Conservation (phyloP, 2,113 vertebrate genomes). For the Notarius lentiginosus region DNA sequence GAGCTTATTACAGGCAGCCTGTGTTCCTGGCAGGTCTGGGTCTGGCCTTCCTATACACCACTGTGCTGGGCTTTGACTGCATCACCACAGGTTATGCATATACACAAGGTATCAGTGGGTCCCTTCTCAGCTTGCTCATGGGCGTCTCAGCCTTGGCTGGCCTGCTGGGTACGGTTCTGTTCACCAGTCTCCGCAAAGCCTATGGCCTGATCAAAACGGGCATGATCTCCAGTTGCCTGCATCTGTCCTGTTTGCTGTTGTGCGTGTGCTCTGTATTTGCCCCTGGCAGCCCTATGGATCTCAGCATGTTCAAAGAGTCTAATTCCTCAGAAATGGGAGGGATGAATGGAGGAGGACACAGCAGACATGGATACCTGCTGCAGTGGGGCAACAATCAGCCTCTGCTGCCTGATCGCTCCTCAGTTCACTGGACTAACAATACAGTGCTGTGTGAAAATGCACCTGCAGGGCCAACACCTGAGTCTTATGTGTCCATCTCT, state of each 20-base stretch:
- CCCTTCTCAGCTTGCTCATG: constrained; percentile 79
- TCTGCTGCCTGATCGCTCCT: constrained; percentile 74
- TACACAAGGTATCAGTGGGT: constrained; percentile 77
- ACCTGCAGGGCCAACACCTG: constrained; percentile 64
- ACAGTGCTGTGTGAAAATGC: constrained; percentile 76
- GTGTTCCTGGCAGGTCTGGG: constrained; percentile 78
- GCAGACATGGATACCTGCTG: constrained; percentile 61
- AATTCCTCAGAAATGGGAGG: constrained; percentile 62
- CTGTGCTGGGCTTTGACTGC: constrained; percentile 79
- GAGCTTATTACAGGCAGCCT: constrained; percentile 72
- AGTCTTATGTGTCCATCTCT: constrained; percentile 77
- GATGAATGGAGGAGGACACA: constrained; percentile 60
- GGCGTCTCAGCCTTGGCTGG: constrained; percentile 75
- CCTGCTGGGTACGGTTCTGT: constrained; percentile 76
- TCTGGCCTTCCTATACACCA: constrained; percentile 79
- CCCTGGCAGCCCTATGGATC: constrained; percentile 78
- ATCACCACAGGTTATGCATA: constrained; percentile 78
- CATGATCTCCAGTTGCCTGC: constrained; percentile 76
- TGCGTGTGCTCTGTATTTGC: constrained; percentile 80
- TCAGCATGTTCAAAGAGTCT: constrained; percentile 65
- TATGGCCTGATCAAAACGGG: constrained; percentile 75
- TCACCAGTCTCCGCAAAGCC: constrained; percentile 72
- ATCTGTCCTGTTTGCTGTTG: constrained; percentile 73
- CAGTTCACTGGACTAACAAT: constrained; percentile 83
- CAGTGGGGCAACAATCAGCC: constrained; percentile 74